Percentiles rank a stretch among this genome's conserved stretches.
Conservation (phyloP, 2,888 invertebrate genomes). For the Mimumesa dahlbomi region DNA sequence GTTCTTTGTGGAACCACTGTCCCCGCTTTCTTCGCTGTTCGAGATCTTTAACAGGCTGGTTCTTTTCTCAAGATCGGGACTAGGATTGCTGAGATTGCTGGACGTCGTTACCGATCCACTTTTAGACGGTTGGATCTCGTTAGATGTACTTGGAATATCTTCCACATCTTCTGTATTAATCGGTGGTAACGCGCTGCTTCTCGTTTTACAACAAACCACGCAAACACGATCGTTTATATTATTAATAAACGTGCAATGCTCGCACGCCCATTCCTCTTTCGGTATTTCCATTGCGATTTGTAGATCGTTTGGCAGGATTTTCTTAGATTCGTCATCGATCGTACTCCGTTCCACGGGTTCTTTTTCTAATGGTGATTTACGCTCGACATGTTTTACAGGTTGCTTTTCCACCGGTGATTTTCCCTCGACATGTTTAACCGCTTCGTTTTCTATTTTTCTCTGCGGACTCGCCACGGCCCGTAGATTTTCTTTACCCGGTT, state of each 20-base stretch:
- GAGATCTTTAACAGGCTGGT: constrained; percentile 62
- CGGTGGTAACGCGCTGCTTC: constrained; percentile 72
- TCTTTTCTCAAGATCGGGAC: constrained; percentile 62
- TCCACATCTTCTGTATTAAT: constrained; percentile 27
- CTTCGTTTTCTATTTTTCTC: not conserved
- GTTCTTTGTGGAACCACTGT: constrained; percentile 79
- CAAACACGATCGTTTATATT: constrained; percentile 90
- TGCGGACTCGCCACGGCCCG: not conserved
- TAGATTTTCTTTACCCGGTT: not conserved
- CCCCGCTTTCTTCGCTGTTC: constrained; percentile 75
- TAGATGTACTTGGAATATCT: constrained; percentile 18
- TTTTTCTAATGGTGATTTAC: not conserved
- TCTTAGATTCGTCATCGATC: not conserved
- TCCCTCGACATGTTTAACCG: not conserved
- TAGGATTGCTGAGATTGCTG: constrained; percentile 40
- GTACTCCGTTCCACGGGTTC: not conserved
- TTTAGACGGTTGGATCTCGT: constrained; percentile 41
- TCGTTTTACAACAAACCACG: constrained; percentile 92
- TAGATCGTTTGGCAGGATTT: not conserved
- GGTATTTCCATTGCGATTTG: constrained; percentile 46
- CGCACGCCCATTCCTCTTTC: constrained; percentile 89
- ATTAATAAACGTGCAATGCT: constrained; percentile 94
- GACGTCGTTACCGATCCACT: constrained; percentile 12
- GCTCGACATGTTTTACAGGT: not conserved
- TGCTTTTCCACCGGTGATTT: not conserved